phyloP scores from a whole-genome alignment of 2,888 invertebrate genomes.

The Pyrgus malvae region DNA sequence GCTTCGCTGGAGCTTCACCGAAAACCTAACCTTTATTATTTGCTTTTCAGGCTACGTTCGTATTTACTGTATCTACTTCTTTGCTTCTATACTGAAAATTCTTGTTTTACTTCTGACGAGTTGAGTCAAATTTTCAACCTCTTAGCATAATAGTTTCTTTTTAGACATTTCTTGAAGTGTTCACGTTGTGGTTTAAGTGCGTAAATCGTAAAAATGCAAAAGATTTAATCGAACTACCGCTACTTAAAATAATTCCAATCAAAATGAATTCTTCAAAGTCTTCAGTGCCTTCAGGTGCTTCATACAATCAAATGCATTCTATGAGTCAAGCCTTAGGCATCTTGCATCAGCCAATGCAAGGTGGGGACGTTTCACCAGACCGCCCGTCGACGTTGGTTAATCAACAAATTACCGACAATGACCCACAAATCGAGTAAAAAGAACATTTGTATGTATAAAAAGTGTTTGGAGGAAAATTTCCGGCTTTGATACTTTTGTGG shows the following conservation, averaged over 20 bases:
- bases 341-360: conserved; percentile 21
- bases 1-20: not conserved
- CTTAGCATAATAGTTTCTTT: no score
- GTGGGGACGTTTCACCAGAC: conserved; percentile 25
- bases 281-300: not conserved
- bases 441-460: conserved; percentile 29
- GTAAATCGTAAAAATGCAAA: no score
- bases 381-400: conserved; percentile 26
- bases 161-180: no score
- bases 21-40: conserved; percentile 22
- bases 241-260: not conserved
- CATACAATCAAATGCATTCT: not conserved
- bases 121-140: no score
- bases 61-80: conserved; percentile 1
- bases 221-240: no score
- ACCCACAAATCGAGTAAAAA: conserved; percentile 25
- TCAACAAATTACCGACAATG: conserved; percentile 26
- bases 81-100: not conserved
- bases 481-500: conserved; percentile 21
- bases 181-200: no score
- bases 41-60: not conserved
- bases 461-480: conserved; percentile 22
- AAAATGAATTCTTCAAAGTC: not conserved
- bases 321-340: not conserved
- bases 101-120: not conserved